Evolutionary conservation across 2,113 vertebrate genomes (phyloP), one percentile per base, ranked within the genome.

Genomic region (Oncorhynchus masou): DNA sequence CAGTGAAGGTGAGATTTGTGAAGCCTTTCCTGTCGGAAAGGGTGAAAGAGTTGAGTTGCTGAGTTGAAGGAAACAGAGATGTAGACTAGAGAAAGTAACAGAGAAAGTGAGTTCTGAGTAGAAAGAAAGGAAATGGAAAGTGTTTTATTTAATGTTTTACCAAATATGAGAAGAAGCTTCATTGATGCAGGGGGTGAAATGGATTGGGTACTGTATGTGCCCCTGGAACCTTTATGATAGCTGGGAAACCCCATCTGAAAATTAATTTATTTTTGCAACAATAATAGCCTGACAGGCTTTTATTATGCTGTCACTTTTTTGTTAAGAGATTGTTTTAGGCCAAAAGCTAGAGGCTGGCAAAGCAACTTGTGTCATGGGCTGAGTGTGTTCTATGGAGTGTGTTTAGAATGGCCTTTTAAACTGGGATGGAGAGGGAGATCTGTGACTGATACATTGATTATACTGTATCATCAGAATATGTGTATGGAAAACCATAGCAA

Each of bases 31-130:
- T 79, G 84, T 75, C 5, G 79, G 48, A 81, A 80, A 80, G 79
- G 70, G 70, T 19, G 34, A 39, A 70, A 74, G 60, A 65, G 77
- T 70, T 71, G 51, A 71, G 78, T 27, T 73, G 67, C 79, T 31
- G 27, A n/a, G 67, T 39, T 64, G 81, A 87, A 76, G 84, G 64
- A 85, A 71, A 75, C 54, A 68, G 84, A 62, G 57, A 88, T 19
- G 88, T 91, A 83, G 88, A 83, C 5, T 86, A 87, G 87, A 60
- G 78, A 78, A 83, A 76, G 88, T 78, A 75, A n/a, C 16, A 34
- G 79, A 87, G 89, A 83, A 92, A 83, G 89, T 90, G 79, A 78
- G n/a, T 62, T 22, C 20, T 22, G n/a, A n/a, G 73, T 84, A 82
- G 80, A 84, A 83, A 76, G 85, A 74, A 80, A 85, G 79, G 87